phyloP scores from a whole-genome alignment of 2,888 invertebrate species.

The Dinocampus coccinellae region DNA sequence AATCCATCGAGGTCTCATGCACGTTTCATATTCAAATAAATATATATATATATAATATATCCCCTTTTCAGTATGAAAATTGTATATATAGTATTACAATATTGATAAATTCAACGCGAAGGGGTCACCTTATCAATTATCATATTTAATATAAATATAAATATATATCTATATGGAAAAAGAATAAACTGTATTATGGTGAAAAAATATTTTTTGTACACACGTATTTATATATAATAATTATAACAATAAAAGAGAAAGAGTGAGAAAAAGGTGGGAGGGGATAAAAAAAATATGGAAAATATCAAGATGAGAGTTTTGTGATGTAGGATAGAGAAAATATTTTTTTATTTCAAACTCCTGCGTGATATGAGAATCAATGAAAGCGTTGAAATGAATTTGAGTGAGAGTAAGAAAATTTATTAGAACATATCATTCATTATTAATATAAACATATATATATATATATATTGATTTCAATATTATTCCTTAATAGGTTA shows the following conservation, averaged over 20 bases:
- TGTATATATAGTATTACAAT: not conserved
- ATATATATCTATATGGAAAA: no score
- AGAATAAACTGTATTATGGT: not conserved
- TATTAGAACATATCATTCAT: conserved; percentile 35
- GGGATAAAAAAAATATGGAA: conserved; percentile 1
- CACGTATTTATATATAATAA: not conserved
- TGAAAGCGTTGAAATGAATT: conserved; percentile 35
- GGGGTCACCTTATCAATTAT: conserved; percentile 35
- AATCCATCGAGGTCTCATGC: not conserved
- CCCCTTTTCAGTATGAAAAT: not conserved
- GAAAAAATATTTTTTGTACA: not conserved
- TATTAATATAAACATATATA: conserved; percentile 18
- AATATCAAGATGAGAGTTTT: conserved; percentile 5
- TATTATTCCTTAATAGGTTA: not conserved
- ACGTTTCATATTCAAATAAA: not conserved
- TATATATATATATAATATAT: no score
- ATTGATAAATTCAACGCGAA: conserved; percentile 18
- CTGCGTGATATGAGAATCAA: conserved; percentile 26
- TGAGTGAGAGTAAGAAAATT: conserved; percentile 35
- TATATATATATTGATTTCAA: not conserved
- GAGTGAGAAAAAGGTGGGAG: not conserved
- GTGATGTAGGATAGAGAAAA: not conserved
- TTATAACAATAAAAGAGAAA: not conserved
- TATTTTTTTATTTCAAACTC: not conserved
- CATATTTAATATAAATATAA: not conserved